These are phyloP conservation scores for Leptodactylus fuscus DNA, from an alignment of 2,113 vertebrate genomes.

Conservation along the genomic window DNA sequence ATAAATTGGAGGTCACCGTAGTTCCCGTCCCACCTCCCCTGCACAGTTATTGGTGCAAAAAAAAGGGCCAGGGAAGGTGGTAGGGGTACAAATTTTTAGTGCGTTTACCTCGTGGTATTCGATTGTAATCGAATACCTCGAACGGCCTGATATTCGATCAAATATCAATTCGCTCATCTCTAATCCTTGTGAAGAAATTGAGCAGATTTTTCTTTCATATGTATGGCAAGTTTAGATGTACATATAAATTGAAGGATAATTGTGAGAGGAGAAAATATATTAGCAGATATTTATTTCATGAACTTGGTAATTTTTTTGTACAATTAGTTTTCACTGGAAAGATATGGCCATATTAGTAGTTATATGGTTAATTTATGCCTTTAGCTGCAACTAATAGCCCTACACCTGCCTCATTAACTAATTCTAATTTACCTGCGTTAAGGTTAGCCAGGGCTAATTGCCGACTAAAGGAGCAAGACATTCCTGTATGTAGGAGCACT, in stretches of 20 bases:
- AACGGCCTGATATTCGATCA: no score
- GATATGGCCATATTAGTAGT: neutral
- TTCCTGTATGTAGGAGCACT: conserved; percentile 1
- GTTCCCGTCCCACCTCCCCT: no score
- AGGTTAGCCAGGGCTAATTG: conserved; percentile 41
- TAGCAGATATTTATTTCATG: neutral
- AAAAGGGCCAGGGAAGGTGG: no score
- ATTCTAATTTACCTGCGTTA: conserved; percentile 13
- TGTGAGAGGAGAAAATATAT: neutral
- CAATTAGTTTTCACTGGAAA: neutral
- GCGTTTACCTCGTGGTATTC: no score
- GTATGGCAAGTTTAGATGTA: neutral
- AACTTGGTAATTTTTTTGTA: neutral
- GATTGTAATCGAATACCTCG: no score
- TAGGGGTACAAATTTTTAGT: no score
- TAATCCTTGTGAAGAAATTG: no score
- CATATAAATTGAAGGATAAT: neutral
- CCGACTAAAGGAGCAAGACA: conserved; percentile 20
- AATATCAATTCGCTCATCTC: no score
- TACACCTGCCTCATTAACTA: conserved; percentile 35
- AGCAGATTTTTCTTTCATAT: no score
- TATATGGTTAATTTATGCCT: conserved; percentile 4
- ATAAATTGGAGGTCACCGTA: no score
- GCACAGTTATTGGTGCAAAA: no score
- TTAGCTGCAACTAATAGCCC: conserved; percentile 26